Evolutionary conservation across 2,888 invertebrate species (phyloP), one percentile per base, ranked within the genome.

Genomic region (Pyralis farinalis): DNA sequence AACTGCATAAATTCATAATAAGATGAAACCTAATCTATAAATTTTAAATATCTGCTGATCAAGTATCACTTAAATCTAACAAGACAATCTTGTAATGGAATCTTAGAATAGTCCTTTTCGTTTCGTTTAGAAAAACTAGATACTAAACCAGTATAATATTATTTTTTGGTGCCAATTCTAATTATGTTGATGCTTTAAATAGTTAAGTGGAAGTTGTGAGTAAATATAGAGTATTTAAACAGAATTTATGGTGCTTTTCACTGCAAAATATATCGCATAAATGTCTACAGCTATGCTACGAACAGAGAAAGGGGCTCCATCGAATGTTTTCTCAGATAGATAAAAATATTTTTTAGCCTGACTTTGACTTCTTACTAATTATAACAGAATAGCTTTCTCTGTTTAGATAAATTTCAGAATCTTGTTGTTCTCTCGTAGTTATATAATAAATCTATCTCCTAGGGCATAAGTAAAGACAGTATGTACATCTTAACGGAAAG

Each of bases 81-180:
- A n/a, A n/a, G n/a, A 25, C n/a, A 25, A 25, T 25, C 25, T 25
- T 25, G 25, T 3, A 25, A 25, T 25, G 25, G 7, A 7, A 25
- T 25, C n/a, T 25, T 25, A 25, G n/a, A 8, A 25, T 25, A 25
- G n/a, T 25, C 25, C 25, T 53, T 50, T 45, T 46, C 45, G 47
- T 56, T 58, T 49, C 53, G 44, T 49, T 53, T 57, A 49, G 53
- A 53, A 47, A 11, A 28, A 38, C 37, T 40, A 28, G 35, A 36
- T 40, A 37, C 40, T 49, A 49, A 58, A 62, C 58, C 56, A 39
- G 32, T 38, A 38, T 39, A n/a, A n/a, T n/a, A 70, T 76, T 67
- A 59, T 63, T 76, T n/a, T 77, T 76, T 77, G 76, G 83, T 85
- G 85, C 83, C 85, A 85, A 84, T 82, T 73, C 64, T 71, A 72